Evolutionary conservation across 2,113 vertebrate genomes (phyloP).

Genomic region (Daphoenositta chrysoptera): DNA sequence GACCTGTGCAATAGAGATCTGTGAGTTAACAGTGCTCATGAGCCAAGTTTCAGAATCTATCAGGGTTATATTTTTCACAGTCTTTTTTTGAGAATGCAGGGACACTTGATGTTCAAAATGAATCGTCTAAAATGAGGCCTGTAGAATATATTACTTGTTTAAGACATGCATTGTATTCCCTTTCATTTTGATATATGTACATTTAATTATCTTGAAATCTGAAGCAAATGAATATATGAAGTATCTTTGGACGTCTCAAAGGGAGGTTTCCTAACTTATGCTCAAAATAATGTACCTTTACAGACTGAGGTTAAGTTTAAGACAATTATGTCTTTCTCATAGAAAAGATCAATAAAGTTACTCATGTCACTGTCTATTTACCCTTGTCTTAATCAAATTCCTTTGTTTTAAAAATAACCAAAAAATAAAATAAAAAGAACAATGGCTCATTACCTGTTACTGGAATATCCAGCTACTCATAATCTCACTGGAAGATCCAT

Average conservation of each 20-base stretch:
- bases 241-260: background rate
- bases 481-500: background rate
- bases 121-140: background rate
- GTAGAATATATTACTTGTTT: background rate
- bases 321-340: background rate
- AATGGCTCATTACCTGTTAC: fast-evolving
- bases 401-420: background rate
- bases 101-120: background rate
- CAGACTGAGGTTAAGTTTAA: background rate
- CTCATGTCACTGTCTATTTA: background rate
- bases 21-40: background rate
- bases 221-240: background rate
- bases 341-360: background rate
- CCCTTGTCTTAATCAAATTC: background rate
- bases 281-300: background rate
- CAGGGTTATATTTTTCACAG: background rate
- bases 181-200: background rate
- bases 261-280: background rate
- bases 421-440: background rate
- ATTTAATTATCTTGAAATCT: background rate
- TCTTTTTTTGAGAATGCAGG: background rate
- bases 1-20: background rate
- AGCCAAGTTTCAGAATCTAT: background rate
- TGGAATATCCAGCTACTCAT: background rate
- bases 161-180: background rate